Base-by-base conservation (phyloP, 2,113 vertebrate species). In the Pomatostomus ruficeps region DNA sequence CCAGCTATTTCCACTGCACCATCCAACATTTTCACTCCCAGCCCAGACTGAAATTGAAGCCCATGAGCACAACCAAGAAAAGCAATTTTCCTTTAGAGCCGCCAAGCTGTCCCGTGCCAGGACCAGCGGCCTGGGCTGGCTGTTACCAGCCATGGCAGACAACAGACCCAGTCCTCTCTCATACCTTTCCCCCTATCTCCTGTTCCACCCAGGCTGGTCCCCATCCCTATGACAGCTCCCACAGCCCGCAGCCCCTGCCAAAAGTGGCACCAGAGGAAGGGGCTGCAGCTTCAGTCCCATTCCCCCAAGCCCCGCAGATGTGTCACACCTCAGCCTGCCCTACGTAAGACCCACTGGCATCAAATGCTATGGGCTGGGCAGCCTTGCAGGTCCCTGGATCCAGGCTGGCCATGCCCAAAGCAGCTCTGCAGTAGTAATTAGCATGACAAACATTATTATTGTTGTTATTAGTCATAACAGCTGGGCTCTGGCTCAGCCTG, bases 241-340 rank as follows among this genome's bases (percentile, higher is more conserved):
- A 1, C 21, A 73, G 28, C 5, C 31, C 38, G 6, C 10, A 33
- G 43, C 3, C 5, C 14, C 19, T 9, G 3, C 3, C 29, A 66
- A 43, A 93, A 71, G 59, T 31, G 22, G 1, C 4, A 8, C 22
- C 11, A 11, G 67, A 73, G 33, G 28, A 80, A 89, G 13, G 17
- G 14, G 38, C 22, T 77, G 38, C 59, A 89, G 28, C 26, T 72
- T 75, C 40, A 79, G 35, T 21, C 46, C 16, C 12, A 2, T 28
- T n/a, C 22, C 13, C 16, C 13, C 4, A 2, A 28, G 29, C 33
- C 54, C 17, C 0, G 0, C n/a, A 70, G 63, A 25, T 3, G 0
- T 25, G 36, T 73, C 67, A 88, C 42, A 83, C n/a, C n/a, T 68
- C 4, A 2, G 55, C 48, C 5, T 31, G 22, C 46, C 49, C 58